phyloP scores from a whole-genome alignment of 2,797 vertebrate genomes.

The Xenopus petersii region DNA sequence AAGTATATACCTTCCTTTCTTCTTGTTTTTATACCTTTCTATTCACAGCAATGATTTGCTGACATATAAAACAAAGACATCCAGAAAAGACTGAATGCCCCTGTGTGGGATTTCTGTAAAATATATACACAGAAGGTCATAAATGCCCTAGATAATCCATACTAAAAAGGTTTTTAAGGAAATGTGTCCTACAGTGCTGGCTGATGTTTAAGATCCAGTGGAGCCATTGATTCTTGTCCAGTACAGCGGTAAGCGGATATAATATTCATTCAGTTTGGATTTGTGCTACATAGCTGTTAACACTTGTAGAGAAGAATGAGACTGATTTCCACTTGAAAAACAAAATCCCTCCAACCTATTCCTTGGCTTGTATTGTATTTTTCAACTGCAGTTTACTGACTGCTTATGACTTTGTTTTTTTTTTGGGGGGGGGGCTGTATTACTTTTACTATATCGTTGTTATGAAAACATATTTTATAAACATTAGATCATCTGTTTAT shows the following conservation, averaged over 20 bases:
- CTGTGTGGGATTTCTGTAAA: conserved; percentile 29
- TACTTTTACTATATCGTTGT: too few species aligned
- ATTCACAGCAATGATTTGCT: not conserved
- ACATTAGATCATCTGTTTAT: too few species aligned
- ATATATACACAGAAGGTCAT: conserved; percentile 31
- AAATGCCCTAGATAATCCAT: conserved; percentile 15
- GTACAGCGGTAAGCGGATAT: conserved; percentile 29
- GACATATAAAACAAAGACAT: not conserved
- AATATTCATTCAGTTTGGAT: conserved; percentile 17
- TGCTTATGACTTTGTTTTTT: not conserved
- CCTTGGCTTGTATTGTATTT: not conserved
- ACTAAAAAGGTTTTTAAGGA: conserved; percentile 31
- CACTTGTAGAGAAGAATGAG: conserved; percentile 30
- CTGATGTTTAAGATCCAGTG: conserved; percentile 24
- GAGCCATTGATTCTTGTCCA: conserved; percentile 22
- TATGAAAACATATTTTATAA: too few species aligned
- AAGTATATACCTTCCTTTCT: too few species aligned
- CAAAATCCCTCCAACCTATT: not conserved
- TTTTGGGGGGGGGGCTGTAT: too few species aligned
- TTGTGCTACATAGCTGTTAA: conserved; percentile 31
- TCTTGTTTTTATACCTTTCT: not conserved
- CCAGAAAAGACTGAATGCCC: conserved; percentile 16
- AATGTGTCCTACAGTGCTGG: conserved; percentile 21
- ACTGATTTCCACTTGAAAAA: conserved; percentile 20
- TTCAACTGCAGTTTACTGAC: not conserved